Base-by-base conservation (phyloP, 2,797 vertebrate genomes). In the Syngnathus rostellatus region DNA sequence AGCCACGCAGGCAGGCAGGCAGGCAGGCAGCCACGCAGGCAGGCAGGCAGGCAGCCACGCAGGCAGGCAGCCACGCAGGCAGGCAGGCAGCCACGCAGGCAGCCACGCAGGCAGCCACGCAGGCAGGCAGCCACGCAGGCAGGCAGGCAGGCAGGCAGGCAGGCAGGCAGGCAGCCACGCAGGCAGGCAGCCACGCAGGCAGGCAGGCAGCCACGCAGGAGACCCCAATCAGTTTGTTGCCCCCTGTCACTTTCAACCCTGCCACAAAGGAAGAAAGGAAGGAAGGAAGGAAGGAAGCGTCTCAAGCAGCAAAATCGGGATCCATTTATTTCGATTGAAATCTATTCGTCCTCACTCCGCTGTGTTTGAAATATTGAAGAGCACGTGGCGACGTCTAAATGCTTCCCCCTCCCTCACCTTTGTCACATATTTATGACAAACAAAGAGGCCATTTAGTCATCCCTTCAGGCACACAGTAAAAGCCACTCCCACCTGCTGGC, bases 281-380 rank as follows among this genome's bases (percentile, higher is more conserved):
- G 64, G 62, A 45, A 46, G 58, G 46, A 21, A 38, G 62, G 64
- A 64, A 25, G 31, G 43, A 31, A 31, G 31, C 31, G 31, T 3
- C 31, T 31, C 31, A 31, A 31, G 31, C 31, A 31, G 31, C 31
- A 31, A 31, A 31, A 31, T 31, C 3, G 31, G 31, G 31, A 31
- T 31, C 31, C 31, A 68, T 68, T 64, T 48, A 60, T 31, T 66
- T 6, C 2, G 64, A n/a, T 71, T 8, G 50, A 73, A 67, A 80
- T 67, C 48, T 21, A n/a, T 9, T 45, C 54, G 41, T 67, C 38
- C 21, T 68, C 46, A 61, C 9, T 37, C 41, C 25, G 50, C 40
- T 40, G 41, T n/a, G 57, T 31, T 65, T 87, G 69, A 81, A 84
- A 75, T 81, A 87, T 84, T 81, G 58, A 88, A 71, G 69, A 81